phyloP scores from a whole-genome alignment of 35 echinoderm and acorn worm genomes.

The Apostichopus californicus region DNA sequence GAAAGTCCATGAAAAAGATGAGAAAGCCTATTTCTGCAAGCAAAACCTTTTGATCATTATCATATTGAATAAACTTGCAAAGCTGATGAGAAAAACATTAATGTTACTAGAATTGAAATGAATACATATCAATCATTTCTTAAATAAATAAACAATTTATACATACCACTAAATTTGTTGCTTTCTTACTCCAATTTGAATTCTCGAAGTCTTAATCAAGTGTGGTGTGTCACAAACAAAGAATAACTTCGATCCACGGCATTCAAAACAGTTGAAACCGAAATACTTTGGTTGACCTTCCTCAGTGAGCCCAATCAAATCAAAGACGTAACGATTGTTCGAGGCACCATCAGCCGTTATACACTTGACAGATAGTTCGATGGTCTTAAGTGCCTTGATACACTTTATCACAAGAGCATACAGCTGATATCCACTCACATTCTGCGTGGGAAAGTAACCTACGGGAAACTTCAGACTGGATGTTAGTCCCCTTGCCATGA shows the following conservation, averaged over 20 bases:
- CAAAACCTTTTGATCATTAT: too few relatives aligned
- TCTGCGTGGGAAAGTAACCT: not conserved
- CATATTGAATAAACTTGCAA: too few relatives aligned
- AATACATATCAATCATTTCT: too few relatives aligned
- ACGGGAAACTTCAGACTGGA: slow-evolving; percentile 31
- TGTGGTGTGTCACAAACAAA: slow-evolving; percentile 11
- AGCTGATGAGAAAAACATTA: too few relatives aligned
- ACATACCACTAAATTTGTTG: too few relatives aligned
- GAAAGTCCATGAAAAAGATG: not conserved
- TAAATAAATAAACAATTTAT: too few relatives aligned
- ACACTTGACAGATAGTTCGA: slow-evolving; percentile 20
- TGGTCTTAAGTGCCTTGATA: not conserved
- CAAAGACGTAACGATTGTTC: slow-evolving; percentile 6
- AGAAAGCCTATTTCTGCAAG: too few relatives aligned
- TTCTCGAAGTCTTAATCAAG: not conserved
- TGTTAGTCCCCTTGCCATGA: slow-evolving; percentile 27
- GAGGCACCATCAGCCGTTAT: slow-evolving; percentile 11
- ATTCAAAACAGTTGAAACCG: not conserved
- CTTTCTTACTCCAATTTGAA: too few relatives aligned
- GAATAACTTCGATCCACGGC: not conserved
- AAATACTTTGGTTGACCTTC: not conserved
- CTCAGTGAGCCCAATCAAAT: not conserved
- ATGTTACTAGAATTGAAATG: too few relatives aligned
- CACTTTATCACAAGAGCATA: not conserved
- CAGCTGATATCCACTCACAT: not conserved